phyloP scores from a whole-genome alignment of 2,888 invertebrate species.

The Tenodera sinensis region DNA sequence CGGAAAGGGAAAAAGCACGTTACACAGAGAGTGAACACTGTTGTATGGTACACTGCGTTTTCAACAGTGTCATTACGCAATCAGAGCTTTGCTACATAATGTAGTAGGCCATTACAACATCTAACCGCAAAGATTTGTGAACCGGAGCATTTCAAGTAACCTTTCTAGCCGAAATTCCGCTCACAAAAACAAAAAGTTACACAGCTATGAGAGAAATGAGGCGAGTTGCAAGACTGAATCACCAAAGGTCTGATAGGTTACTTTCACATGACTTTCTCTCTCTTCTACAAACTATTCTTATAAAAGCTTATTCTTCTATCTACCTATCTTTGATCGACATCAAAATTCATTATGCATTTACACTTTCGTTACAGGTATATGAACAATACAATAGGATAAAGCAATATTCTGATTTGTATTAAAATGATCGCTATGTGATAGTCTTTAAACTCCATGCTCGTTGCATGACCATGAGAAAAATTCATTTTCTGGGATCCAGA shows the following conservation, averaged over 20 bases:
- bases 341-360: no score
- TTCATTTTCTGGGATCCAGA: no score
- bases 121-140: slow-evolving; percentile 1
- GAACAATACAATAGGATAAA: no score
- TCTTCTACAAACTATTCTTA: no score
- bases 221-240: not conserved
- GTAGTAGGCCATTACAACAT: slow-evolving; percentile 1
- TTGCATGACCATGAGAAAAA: no score
- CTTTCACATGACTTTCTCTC: no score
- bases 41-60: not conserved
- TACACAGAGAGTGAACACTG: not conserved
- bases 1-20: not conserved
- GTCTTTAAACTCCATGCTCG: no score
- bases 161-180: not conserved
- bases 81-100: not conserved
- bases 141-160: not conserved
- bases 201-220: not conserved
- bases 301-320: no score
- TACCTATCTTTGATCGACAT: no score
- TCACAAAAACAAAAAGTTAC: not conserved
- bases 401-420: no score
- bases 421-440: no score
- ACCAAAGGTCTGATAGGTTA: not conserved
- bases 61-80: not conserved
- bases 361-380: no score